Evolutionary conservation across 1,140 invertebrate genomes (phyloP).

Genomic region (Parapsyche elsis): DNA sequence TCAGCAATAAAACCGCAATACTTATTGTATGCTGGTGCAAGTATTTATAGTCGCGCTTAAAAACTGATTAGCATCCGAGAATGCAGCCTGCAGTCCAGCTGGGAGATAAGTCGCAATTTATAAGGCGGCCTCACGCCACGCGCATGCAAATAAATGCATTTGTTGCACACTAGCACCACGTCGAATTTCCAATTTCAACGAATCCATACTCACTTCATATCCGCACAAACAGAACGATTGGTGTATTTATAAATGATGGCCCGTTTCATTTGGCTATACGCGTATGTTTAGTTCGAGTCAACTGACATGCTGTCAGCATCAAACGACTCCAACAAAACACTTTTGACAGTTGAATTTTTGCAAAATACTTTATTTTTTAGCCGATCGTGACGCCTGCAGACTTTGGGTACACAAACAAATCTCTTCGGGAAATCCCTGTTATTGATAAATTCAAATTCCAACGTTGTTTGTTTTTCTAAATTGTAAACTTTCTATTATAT

Average conservation of each 20-base stretch:
- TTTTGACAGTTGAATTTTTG: constrained; percentile 15
- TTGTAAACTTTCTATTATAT: no score
- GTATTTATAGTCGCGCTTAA: constrained; percentile 39
- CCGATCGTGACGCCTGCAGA: neutral
- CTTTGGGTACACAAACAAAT: neutral
- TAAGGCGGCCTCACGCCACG: constrained; percentile 48
- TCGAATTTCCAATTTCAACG: neutral
- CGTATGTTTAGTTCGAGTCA: constrained; percentile 4
- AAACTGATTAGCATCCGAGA: constrained; percentile 51
- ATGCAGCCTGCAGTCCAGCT: constrained; percentile 35
- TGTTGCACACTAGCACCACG: neutral
- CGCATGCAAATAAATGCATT: constrained; percentile 47
- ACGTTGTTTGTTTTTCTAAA: no score
- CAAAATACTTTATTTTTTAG: constrained; percentile 6
- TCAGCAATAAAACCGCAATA: constrained; percentile 23
- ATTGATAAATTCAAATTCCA: no score
- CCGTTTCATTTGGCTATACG: neutral
- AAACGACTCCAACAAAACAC: constrained; percentile 15
- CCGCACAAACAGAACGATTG: neutral
- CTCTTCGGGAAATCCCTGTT: neutral
- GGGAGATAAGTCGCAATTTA: constrained; percentile 52
- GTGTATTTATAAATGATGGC: neutral
- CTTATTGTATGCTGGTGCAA: constrained; percentile 1
- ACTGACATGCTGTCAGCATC: constrained; percentile 29
- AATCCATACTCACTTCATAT: neutral